Evolutionary conservation across 1,140 invertebrate genomes (phyloP).

Genomic region (Oedothorax gibbosus): DNA sequence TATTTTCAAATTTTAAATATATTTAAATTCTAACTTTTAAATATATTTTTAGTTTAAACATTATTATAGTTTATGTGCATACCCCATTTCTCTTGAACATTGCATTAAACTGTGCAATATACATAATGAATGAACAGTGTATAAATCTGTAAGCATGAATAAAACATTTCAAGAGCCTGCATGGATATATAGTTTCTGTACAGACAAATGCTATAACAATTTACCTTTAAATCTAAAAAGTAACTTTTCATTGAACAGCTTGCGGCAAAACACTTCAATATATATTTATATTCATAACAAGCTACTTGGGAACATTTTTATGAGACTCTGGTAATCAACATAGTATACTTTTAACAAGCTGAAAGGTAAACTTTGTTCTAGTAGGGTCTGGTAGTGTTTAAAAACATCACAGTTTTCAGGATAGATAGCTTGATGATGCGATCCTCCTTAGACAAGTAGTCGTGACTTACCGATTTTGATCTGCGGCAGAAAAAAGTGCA

Average conservation of each 20-base stretch:
- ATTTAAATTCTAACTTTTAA: too few relatives aligned
- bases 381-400: slow-evolving; percentile 9
- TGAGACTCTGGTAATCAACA: slow-evolving; percentile 10
- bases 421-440: slow-evolving; percentile 39
- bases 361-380: slow-evolving; percentile 46
- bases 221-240: slow-evolving; percentile 1
- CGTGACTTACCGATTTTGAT: slow-evolving; percentile 33
- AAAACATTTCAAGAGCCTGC: too few relatives aligned
- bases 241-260: slow-evolving; percentile 10
- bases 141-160: too few relatives aligned
- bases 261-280: slow-evolving; percentile 11
- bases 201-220: background rate
- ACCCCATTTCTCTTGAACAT: too few relatives aligned
- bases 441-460: slow-evolving; percentile 46
- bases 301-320: slow-evolving; percentile 2
- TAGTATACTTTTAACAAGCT: slow-evolving; percentile 19
- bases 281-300: slow-evolving; percentile 39
- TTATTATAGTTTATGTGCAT: too few relatives aligned
- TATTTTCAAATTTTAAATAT: too few relatives aligned
- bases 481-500: background rate
- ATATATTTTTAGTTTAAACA: too few relatives aligned
- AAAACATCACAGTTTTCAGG: slow-evolving; percentile 52
- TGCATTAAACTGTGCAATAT: too few relatives aligned
- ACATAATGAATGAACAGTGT: too few relatives aligned
- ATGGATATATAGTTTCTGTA: too few relatives aligned